Evolutionary conservation across 2,797 vertebrate genomes (phyloP), one percentile per base, ranked within the genome.

Genomic region (Pseudochirops corinnae): DNA sequence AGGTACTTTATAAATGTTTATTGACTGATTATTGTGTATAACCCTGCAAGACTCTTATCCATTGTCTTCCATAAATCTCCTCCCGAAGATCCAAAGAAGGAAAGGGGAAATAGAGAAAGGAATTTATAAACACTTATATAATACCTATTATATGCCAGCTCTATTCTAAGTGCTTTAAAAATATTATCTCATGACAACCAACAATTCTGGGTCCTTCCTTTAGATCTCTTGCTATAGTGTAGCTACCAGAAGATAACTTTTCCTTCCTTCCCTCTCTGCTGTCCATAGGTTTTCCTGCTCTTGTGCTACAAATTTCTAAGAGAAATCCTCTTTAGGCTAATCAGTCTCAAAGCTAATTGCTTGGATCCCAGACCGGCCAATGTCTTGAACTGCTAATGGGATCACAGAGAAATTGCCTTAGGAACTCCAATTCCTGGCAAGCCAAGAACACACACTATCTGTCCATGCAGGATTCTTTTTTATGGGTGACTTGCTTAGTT

Each of bases 401-500:
- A 92, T 90, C 9, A 11, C 14, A 33, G 21, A 58, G 92, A 56
- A 82, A 55, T 16, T 93, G 26, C 92, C 91, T 95, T 56, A 62
- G 95, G 95, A 87, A 60, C 46, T 94, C 60, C 62, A 94, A 95
- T 57, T 33, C 95, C 50, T 46, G 50, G 92, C 93, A 87, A 93
- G 82, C 56, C 39, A 90, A 57, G 18, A 91, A 29, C 57, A 50
- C 92, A n/a, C 90, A 12, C 82, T 90, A 94, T 94, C 91, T 95
- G 56, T 24, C 62, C 91, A 31, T 10, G 56, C 95, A 94, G 24
- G 31, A 95, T 90, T 16, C 50, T n/a, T 50, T 87, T 95, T 95
- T 87, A 52, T 90, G 93, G 57, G 94, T 96, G 97, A 95, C 14
- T 31, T 93, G 90, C 82, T 55, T 10, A 31, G 60, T 95, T 96